These are phyloP conservation scores for Glaucomys volans DNA, from an alignment of 2,113 vertebrate genomes.

Conservation along the genomic window DNA sequence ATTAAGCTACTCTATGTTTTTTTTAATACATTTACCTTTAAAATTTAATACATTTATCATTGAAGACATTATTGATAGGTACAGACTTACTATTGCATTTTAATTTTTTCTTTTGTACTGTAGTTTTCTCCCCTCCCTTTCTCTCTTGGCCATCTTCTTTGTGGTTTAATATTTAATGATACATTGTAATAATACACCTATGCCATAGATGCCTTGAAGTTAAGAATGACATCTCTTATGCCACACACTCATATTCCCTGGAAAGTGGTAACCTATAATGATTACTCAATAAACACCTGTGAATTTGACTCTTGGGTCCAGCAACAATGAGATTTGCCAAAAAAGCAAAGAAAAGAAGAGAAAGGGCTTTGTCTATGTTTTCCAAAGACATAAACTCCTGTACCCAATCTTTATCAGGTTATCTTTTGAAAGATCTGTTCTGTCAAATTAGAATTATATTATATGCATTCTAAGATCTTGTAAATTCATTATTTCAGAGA, in stretches of 20 bases:
- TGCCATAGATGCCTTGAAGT: neutral
- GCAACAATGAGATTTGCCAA: neutral
- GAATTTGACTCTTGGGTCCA: neutral
- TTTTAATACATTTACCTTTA: no score
- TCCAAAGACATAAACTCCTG: neutral
- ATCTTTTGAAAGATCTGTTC: neutral
- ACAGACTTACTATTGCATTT: neutral
- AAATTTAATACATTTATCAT: no score
- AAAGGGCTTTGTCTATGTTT: neutral
- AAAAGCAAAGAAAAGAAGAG: neutral
- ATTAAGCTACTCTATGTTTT: no score
- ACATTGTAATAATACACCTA: neutral
- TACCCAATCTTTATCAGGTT: neutral
- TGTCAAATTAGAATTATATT: no score
- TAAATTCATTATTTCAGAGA: neutral
- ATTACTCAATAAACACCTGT: neutral
- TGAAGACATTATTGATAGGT: neutral
- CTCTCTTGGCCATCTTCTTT: neutral
- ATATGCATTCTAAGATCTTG: neutral
- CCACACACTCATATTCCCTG: no score
- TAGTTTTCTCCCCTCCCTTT: neutral
- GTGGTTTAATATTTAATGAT: neutral
- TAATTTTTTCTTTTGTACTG: neutral
- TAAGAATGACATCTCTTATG: neutral
- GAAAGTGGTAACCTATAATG: neutral